Evolutionary conservation across 2,888 invertebrate genomes (phyloP).

Genomic region (Pedicia rivosa): DNA sequence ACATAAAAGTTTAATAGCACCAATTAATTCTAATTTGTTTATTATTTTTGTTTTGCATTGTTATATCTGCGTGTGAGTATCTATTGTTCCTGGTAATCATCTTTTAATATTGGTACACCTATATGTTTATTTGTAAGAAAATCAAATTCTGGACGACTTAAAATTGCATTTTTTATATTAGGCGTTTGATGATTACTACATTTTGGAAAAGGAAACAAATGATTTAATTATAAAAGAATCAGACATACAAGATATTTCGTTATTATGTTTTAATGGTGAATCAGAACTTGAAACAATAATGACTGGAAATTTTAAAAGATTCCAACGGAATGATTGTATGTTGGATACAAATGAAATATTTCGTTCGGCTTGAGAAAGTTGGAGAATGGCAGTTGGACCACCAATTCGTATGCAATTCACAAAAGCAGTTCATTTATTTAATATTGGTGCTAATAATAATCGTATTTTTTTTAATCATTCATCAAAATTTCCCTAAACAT

Average conservation of each 20-base stretch:
- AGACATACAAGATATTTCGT: slow-evolving; percentile 10
- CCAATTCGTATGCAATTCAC: slow-evolving; percentile 38
- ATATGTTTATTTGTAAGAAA: too few relatives aligned
- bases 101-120: too few relatives aligned
- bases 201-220: slow-evolving; percentile 10
- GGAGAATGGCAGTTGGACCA: slow-evolving; percentile 46
- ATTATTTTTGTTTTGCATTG: too few relatives aligned
- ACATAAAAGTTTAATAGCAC: too few relatives aligned
- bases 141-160: too few relatives aligned
- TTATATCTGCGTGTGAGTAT: too few relatives aligned
- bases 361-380: slow-evolving; percentile 46
- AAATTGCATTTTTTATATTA: too few relatives aligned
- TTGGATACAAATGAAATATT: slow-evolving; percentile 29
- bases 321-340: slow-evolving; percentile 14
- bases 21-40: too few relatives aligned
- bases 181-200: slow-evolving; percentile 15
- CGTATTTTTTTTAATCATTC: slow-evolving; percentile 38
- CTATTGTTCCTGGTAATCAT: too few relatives aligned
- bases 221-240: slow-evolving; percentile 2
- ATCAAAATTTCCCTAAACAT: too few relatives aligned
- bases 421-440: slow-evolving; percentile 39
- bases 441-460: slow-evolving; percentile 43
- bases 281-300: slow-evolving; percentile 44
- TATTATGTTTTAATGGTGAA: slow-evolving; percentile 42
- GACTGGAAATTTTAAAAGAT: slow-evolving; percentile 24